Base-by-base conservation (phyloP, 1,140 invertebrate species). In the Lycorma delicatula region DNA sequence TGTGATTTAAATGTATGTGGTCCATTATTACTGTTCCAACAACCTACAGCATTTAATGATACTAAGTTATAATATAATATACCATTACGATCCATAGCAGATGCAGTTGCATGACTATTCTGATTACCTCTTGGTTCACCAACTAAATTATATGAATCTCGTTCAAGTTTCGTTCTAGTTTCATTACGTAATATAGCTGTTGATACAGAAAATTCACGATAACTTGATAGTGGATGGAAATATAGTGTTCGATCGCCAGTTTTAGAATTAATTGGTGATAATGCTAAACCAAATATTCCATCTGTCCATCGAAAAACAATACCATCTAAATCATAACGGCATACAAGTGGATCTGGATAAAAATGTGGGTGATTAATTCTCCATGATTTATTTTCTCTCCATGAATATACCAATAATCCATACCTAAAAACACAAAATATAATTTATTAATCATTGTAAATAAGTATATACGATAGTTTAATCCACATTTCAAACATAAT, bases 171-270 rank as follows among this genome's bases (percentile, higher is more conserved):
- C 0, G 76, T 71, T 0, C 71, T 74, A 56, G 64, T 69, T 23
- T 83, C 79, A 47, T 85, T 79, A 1, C 76, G 68, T 1, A 91
- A 67, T 1, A 83, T 70, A 0, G 80, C 77, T 1, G 84, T 81
- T 5, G 80, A 75, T 0, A 89, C 83, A 22, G 79, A 79, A 66
- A 87, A 91, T 69, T 90, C 86, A 25, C 78, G 64, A 60, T 81
- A 85, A 66, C 86, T 87, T 1, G 86, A 86, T 83, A 91, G 82
- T 0, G 88, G 79, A 71, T 90, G 86, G 65, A 88, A 90, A 61
- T 81, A 89, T 7, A 91, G 62, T 1, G 80, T 74, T 36, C 82
- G 72, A 18, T 87, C 81, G 2, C 70, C 63, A 7, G 63, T 67
- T 5, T 70, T 16, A 2, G 48, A 29, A 48, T 81, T 73, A 0